Evolutionary conservation across 2,797 vertebrate species (phyloP).

Genomic region (Glyptemys insculpta): DNA sequence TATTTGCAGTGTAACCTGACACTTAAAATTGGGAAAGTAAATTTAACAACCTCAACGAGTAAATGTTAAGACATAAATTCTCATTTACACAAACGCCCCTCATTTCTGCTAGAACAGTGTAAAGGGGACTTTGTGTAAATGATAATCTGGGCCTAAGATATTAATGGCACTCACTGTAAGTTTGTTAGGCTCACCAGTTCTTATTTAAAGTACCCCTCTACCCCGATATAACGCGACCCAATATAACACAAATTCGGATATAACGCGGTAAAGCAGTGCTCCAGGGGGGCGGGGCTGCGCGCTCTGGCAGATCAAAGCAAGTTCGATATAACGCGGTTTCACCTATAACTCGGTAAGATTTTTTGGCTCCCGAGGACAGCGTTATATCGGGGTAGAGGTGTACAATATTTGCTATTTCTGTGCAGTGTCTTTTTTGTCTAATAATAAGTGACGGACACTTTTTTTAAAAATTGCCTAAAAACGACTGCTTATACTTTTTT

Average conservation of each 20-base stretch:
- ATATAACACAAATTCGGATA: too few relatives aligned
- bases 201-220: neutral
- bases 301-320: too few relatives aligned
- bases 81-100: neutral
- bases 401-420: neutral
- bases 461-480: neutral
- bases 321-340: too few relatives aligned
- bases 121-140: neutral
- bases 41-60: neutral
- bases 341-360: too few relatives aligned
- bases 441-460: neutral
- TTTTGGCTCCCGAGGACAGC: too few relatives aligned
- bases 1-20: conserved; percentile 30
- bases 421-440: conserved; percentile 13
- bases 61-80: conserved; percentile 52
- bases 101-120: conserved; percentile 9
- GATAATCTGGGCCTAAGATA: neutral
- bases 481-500: neutral
- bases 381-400: too few relatives aligned
- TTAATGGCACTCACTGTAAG: neutral
- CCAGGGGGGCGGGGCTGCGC: too few relatives aligned
- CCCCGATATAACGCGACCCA: too few relatives aligned
- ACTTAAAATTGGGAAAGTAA: conserved; percentile 37
- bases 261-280: too few relatives aligned
- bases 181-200: neutral